Percentiles rank a stretch among this genome's conserved stretches.
phyloP scores from a whole-genome alignment of 2,113 vertebrate species.

The Misgurnus anguillicaudatus region DNA sequence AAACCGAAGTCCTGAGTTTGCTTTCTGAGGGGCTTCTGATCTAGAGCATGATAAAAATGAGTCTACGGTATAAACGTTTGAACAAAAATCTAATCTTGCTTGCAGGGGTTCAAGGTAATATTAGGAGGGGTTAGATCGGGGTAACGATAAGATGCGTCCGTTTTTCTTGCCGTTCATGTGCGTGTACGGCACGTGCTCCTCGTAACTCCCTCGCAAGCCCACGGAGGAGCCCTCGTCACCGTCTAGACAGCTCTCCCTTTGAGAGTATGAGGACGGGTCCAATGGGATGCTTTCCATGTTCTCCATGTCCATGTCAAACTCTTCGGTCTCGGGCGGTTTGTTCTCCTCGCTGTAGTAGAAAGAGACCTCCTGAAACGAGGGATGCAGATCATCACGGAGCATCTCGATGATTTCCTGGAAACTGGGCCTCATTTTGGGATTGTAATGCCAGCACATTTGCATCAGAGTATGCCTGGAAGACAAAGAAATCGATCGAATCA shows the following conservation, averaged over 20 bases:
- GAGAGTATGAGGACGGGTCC: constrained; percentile 87
- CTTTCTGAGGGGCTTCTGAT: constrained; percentile 67
- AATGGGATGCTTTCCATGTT: constrained; percentile 98
- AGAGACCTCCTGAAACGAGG: constrained; percentile 88
- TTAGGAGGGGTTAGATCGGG: constrained; percentile 91
- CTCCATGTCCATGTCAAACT: constrained; percentile 93
- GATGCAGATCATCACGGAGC: constrained; percentile 91
- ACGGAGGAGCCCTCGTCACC: constrained; percentile 80
- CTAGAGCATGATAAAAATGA: constrained; percentile 64
- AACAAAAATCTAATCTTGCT: constrained; percentile 65
- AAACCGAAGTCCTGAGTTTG: constrained; percentile 87
- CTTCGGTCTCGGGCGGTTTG: constrained; percentile 89
- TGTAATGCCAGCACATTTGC: constrained; percentile 98
- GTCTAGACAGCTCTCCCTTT: constrained; percentile 80
- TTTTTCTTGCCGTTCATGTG: constrained; percentile 98
- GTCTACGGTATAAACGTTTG: constrained; percentile 61
- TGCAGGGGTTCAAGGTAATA: constrained; percentile 46
- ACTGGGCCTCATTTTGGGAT: constrained; percentile 91
- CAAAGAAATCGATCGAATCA: neutral
- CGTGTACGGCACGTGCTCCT: constrained; percentile 90
- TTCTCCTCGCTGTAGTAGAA: constrained; percentile 98
- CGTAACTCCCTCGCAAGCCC: constrained; percentile 86
- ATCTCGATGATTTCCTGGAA: constrained; percentile 94
- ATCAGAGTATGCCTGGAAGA: constrained; percentile 86
- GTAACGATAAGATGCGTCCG: constrained; percentile 85